Conservation (phyloP, 2,113 vertebrate genomes). For the Elachura formosa region DNA sequence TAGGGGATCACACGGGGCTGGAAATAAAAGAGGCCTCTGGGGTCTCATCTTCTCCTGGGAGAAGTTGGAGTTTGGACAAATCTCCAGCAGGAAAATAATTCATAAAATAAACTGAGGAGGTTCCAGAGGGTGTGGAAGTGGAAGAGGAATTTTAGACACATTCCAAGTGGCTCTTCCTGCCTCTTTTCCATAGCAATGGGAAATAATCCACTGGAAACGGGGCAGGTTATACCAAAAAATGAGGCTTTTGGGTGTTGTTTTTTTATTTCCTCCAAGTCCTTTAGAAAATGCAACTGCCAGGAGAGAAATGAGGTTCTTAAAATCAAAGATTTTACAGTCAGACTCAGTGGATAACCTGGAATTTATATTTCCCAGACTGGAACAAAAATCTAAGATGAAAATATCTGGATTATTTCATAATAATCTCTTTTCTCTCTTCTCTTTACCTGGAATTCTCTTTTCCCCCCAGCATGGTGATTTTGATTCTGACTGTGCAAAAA, state of each 20-base stretch:
- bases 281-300: background rate
- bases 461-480: fast-evolving
- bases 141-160: background rate
- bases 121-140: fast-evolving
- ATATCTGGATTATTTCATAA: background rate
- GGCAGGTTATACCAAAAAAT: background rate
- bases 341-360: background rate
- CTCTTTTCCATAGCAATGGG: background rate
- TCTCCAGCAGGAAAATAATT: background rate
- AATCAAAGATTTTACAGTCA: background rate
- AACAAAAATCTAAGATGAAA: background rate
- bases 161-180: background rate
- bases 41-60: background rate
- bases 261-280: background rate
- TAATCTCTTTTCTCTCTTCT: background rate
- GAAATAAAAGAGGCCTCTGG: background rate
- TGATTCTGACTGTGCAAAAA: background rate
- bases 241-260: background rate
- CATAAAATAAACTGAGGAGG: fast-evolving
- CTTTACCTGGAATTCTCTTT: background rate
- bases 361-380: background rate
- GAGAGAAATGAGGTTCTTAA: background rate
- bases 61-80: background rate
- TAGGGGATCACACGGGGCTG: background rate
- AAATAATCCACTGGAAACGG: background rate